Conservation (phyloP, 2,888 invertebrate genomes). For the Tiphia femorata region DNA sequence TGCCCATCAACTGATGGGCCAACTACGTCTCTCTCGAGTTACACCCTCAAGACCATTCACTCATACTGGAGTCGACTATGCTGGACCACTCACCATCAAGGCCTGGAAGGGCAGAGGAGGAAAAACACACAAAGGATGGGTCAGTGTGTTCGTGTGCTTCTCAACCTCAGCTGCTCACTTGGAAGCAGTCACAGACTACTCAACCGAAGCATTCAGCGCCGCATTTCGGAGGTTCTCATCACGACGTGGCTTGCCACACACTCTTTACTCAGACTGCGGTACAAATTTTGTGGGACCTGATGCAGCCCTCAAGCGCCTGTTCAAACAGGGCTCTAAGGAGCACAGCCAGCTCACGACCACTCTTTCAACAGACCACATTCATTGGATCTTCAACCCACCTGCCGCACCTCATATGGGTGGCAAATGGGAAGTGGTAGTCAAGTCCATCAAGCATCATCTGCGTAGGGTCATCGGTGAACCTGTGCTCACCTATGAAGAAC, state of each 20-base stretch:
- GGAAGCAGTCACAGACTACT: neutral
- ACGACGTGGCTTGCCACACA: neutral
- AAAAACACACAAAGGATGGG: constrained; percentile 23
- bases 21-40: constrained; percentile 25
- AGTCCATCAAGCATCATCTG: no score
- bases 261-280: neutral
- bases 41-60: constrained; percentile 26
- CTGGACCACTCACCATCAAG: constrained; percentile 35
- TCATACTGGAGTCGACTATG: constrained; percentile 38
- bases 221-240: neutral
- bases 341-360: neutral
- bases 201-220: neutral
- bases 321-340: neutral
- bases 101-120: constrained; percentile 18
- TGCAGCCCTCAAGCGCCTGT: neutral
- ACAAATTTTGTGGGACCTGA: neutral
- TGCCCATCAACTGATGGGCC: constrained; percentile 28
- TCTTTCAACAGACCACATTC: neutral
- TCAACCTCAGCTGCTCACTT: constrained; percentile 12
- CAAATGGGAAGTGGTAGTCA: no score
- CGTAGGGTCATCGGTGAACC: no score
- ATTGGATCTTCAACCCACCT: no score
- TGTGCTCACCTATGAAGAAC: no score
- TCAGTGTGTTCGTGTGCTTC: constrained; percentile 26
- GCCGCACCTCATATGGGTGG: no score